Evolutionary conservation across 2,888 invertebrate species (phyloP), one percentile per base, ranked within the genome.

Genomic region (Tiphia femorata): DNA sequence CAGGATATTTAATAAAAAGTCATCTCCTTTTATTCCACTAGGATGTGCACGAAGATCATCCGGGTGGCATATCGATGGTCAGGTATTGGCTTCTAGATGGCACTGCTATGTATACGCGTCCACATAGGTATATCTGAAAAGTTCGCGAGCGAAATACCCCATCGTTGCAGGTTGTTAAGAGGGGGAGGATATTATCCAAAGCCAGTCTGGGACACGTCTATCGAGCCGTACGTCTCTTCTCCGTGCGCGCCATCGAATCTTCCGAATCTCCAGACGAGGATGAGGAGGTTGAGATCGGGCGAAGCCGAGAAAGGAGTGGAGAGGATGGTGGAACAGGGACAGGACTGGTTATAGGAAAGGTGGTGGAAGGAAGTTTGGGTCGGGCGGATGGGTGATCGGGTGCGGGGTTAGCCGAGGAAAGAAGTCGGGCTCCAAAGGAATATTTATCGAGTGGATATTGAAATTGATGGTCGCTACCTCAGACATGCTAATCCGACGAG

Each of bases 361-460:
- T 43, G 19, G 29, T 14, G n/a, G 14, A 8, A 29, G 25, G n/a
- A 27, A 43, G 25, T 37, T 48, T 35, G 49, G 52, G 55, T 50
- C 47, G 58, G 42, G 37, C 46, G 56, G 49, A 35, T 44, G 57
- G 57, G 55, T 54, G 68, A 65, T 63, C 60, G 61, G n/a, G 50
- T 20, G 58, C 54, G 51, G 61, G 56, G 63, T 47, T 55, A 56
- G 59, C 49, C 55, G 50, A 54, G 62, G 64, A 61, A 69, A 62
- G 63, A 64, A 64, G 64, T 64, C 63, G 62, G 65, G 63, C 63
- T 71, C 76, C 75, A 72, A 74, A 75, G 72, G 75, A 74, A 76
- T 76, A 76, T 76, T 76, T 76, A 76, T 76, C 72, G 75, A 74
- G 70, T 71, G 76, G 73, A 76, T 76, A 76, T 76, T 76, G 76